Percentiles rank a stretch among this genome's conserved stretches.
Evolutionary conservation across 2,797 vertebrate species (phyloP).

Genomic region (Darevskia nairensis): DNA sequence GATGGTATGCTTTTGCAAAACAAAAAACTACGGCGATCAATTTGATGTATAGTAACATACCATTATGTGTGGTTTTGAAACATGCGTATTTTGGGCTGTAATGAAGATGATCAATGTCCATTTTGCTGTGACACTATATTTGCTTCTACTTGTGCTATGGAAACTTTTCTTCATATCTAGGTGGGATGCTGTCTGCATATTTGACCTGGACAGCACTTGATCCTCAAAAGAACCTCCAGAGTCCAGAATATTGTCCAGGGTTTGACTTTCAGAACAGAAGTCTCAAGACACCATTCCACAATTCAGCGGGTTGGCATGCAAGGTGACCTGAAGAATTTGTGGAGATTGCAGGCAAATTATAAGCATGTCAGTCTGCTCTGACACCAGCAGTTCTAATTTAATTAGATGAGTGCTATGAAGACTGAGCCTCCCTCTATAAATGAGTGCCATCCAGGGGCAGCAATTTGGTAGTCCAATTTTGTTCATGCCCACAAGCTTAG

Average conservation of each 20-base stretch:
- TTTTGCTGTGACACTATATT: slow-evolving; percentile 57
- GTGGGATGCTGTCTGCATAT: slow-evolving; percentile 2
- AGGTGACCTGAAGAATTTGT: background rate
- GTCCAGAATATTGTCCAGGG: background rate
- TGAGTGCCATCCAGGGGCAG: background rate
- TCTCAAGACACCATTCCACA: background rate
- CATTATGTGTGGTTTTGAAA: slow-evolving; percentile 66
- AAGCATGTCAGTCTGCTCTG: background rate
- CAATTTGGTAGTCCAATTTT: background rate
- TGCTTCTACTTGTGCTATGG: slow-evolving; percentile 33
- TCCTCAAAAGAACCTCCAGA: slow-evolving; percentile 41
- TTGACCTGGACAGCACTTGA: slow-evolving; percentile 37
- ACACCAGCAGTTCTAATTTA: background rate
- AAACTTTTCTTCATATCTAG: slow-evolving; percentile 52
- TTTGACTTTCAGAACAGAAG: background rate
- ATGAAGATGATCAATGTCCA: slow-evolving; percentile 54
- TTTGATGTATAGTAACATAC: slow-evolving; percentile 90
- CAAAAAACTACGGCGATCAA: slow-evolving; percentile 81
- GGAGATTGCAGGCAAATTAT: background rate
- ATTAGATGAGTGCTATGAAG: background rate
- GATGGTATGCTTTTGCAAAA: slow-evolving; percentile 68
- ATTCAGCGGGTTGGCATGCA: background rate
- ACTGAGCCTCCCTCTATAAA: background rate
- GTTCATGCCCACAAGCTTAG: background rate
- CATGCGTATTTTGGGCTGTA: slow-evolving; percentile 49